These are phyloP conservation scores for Tetramorium simillimum DNA, from an alignment of 1,140 invertebrate genomes.

Conservation along the genomic window DNA sequence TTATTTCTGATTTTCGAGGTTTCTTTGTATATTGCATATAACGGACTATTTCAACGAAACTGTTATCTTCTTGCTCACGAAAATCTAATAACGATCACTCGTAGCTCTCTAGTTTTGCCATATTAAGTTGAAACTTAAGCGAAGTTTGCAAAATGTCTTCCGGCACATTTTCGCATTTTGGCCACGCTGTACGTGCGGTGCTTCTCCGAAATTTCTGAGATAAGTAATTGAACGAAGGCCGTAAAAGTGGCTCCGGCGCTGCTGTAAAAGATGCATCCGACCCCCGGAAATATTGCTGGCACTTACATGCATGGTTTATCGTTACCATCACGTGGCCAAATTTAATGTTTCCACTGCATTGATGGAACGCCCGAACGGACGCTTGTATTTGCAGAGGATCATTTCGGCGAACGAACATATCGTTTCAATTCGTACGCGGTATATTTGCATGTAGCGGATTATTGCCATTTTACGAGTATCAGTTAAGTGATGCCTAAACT, in stretches of 20 bases:
- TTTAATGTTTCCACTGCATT: slow-evolving; percentile 8
- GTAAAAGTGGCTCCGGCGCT: slow-evolving; percentile 22
- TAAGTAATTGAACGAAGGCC: slow-evolving; percentile 34
- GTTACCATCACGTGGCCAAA: background rate
- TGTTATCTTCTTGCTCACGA: background rate
- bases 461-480: background rate
- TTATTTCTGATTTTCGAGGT: background rate
- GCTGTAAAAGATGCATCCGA: slow-evolving; percentile 41
- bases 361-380: background rate
- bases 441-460: background rate
- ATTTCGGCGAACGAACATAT: background rate
- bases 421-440: background rate
- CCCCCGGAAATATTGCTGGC: slow-evolving; percentile 14
- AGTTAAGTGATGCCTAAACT: background rate
- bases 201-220: slow-evolving; percentile 31
- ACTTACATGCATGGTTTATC: slow-evolving; percentile 18
- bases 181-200: background rate
- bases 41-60: background rate
- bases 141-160: background rate
- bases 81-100: background rate
- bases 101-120: background rate
- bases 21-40: too few relatives aligned
- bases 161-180: background rate
- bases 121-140: background rate
- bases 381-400: background rate